Percentiles rank a stretch among this genome's conserved stretches.
These are phyloP conservation scores for Tapirus indicus DNA, from an alignment of 2,797 vertebrate species.

Conservation along the genomic window DNA sequence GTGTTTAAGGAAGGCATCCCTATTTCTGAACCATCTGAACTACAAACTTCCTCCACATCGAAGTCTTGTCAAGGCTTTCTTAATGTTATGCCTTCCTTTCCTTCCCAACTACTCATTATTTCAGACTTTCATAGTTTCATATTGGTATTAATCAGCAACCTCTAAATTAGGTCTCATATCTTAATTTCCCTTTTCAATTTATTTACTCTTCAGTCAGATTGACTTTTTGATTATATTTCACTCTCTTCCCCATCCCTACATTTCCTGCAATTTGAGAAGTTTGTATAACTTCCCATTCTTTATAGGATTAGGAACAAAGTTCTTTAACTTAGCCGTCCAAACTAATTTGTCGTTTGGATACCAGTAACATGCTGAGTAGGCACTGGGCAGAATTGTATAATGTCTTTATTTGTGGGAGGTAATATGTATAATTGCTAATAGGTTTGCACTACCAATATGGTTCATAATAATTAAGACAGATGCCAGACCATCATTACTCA, in stretches of 20 bases:
- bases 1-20: background rate
- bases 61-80: background rate
- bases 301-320: constrained; percentile 24
- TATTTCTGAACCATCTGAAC: constrained; percentile 1
- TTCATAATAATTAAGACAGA: background rate
- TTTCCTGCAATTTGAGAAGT: constrained; percentile 6
- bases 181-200: constrained; percentile 24
- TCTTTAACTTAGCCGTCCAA: constrained; percentile 2
- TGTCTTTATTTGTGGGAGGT: constrained; percentile 3
- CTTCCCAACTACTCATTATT: background rate
- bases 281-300: constrained; percentile 12
- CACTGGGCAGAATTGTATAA: background rate
- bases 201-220: constrained; percentile 27
- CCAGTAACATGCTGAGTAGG: background rate
- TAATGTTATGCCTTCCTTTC: background rate
- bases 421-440: background rate
- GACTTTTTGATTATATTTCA: background rate
- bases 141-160: background rate
- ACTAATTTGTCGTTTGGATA: constrained; percentile 1
- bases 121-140: background rate
- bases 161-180: background rate
- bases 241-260: background rate
- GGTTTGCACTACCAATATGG: background rate
- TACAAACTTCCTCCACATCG: background rate
- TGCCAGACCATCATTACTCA: background rate